These are phyloP conservation scores for Corynorhinus townsendii DNA, from an alignment of 2,113 vertebrate species.

Conservation along the genomic window DNA sequence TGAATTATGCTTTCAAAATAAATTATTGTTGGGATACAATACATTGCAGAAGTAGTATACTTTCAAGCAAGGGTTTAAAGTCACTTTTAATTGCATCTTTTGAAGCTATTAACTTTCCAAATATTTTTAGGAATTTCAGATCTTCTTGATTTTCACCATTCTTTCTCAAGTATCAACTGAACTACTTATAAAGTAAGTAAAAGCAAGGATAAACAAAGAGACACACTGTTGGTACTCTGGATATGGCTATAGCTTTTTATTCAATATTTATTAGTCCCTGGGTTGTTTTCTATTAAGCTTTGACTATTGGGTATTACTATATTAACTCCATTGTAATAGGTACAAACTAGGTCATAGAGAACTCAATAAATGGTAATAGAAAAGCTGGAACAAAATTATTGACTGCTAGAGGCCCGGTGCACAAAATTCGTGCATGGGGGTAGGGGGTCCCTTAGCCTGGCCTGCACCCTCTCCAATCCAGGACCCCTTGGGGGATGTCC, in stretches of 20 bases:
- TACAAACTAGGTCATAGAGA: neutral
- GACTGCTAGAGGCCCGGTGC: too few species aligned
- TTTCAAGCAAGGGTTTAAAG: conserved; percentile 21
- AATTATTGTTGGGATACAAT: conserved; percentile 46
- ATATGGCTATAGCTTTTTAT: neutral
- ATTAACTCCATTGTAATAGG: neutral
- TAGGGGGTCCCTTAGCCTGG: too few species aligned
- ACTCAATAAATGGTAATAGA: neutral
- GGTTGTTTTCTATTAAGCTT: neutral
- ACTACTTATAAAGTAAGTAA: neutral
- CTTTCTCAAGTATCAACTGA: neutral
- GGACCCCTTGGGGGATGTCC: too few species aligned
- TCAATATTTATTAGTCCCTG: neutral
- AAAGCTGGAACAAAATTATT: neutral
- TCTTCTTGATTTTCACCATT: neutral
- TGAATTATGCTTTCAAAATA: conserved; percentile 69
- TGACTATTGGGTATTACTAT: neutral
- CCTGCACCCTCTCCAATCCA: too few species aligned
- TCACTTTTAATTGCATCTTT: conserved; percentile 3
- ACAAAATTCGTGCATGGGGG: too few species aligned
- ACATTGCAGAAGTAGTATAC: neutral
- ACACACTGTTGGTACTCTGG: neutral
- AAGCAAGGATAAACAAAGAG: neutral
- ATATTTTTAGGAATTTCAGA: conserved; percentile 32
- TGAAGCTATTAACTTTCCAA: conserved; percentile 38